A percentile compares a stretch with the other conserved stretches of the same genome.
These are phyloP conservation scores for Spicauda simplicius DNA, from an alignment of 2,888 invertebrate species.

Conservation along the genomic window DNA sequence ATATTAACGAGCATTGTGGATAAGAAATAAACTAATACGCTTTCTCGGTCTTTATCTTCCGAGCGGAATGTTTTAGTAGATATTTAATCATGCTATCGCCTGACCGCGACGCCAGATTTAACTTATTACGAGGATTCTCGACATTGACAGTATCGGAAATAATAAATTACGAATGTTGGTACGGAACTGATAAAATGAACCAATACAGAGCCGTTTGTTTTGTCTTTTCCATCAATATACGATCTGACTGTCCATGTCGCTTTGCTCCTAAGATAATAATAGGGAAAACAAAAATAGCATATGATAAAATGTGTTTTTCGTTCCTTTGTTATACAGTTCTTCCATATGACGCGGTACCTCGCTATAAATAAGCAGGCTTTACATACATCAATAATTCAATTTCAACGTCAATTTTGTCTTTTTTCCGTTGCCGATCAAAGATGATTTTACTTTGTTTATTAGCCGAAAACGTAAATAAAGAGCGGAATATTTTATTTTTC, in stretches of 20 bases:
- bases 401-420: constrained; percentile 20
- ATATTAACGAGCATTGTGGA: constrained; percentile 25
- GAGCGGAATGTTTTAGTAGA: constrained; percentile 41
- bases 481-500: constrained; percentile 8
- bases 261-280: constrained; percentile 42
- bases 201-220: constrained; percentile 48
- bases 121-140: constrained; percentile 67
- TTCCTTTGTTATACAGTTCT: constrained; percentile 26
- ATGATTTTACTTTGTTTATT: constrained; percentile 24
- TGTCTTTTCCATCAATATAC: constrained; percentile 43
- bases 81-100: constrained; percentile 58
- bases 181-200: constrained; percentile 62
- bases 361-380: constrained; percentile 23
- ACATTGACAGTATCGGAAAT: constrained; percentile 66
- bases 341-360: constrained; percentile 15
- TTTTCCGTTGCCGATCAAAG: constrained; percentile 15
- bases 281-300: constrained; percentile 27
- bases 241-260: constrained; percentile 44
- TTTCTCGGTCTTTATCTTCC: constrained; percentile 30
- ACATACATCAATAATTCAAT: constrained; percentile 30
- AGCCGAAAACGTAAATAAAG: constrained; percentile 8
- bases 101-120: constrained; percentile 57
- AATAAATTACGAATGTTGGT: constrained; percentile 69
- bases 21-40: constrained; percentile 16
- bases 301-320: constrained; percentile 27